These are phyloP conservation scores for Agrilus planipennis DNA, from an alignment of 1,140 invertebrate genomes.

Conservation along the genomic window DNA sequence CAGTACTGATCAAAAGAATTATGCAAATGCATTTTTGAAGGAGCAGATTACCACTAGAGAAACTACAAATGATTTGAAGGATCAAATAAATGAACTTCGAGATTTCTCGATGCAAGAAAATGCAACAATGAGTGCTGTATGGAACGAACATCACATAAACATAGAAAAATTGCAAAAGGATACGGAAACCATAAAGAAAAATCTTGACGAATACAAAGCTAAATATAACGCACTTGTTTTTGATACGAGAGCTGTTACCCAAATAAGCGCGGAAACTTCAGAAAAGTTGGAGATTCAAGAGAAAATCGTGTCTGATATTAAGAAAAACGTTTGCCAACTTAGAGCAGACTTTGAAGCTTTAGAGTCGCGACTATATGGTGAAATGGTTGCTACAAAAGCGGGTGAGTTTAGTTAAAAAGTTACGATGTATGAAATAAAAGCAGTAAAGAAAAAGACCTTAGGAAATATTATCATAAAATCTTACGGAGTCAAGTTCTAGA, in stretches of 20 bases:
- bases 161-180: slow-evolving; percentile 32
- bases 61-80: slow-evolving; percentile 43
- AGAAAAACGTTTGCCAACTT: slow-evolving; percentile 21
- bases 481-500: no score
- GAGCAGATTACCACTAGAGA: slow-evolving; percentile 40
- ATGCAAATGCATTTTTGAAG: slow-evolving; percentile 43
- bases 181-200: slow-evolving; percentile 29
- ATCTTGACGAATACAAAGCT: slow-evolving; percentile 24
- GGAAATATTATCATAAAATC: no score
- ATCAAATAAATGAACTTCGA: slow-evolving; percentile 51
- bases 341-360: slow-evolving; percentile 24
- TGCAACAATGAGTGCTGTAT: slow-evolving; percentile 25
- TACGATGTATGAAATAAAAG: no score
- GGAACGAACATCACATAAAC: slow-evolving; percentile 29
- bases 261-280: slow-evolving; percentile 23
- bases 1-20: slow-evolving; percentile 37
- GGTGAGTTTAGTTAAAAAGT: no score
- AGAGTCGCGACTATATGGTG: no score
- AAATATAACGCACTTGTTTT: slow-evolving; percentile 22
- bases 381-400: no score
- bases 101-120: slow-evolving; percentile 35
- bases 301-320: slow-evolving; percentile 15
- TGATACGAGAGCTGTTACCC: slow-evolving; percentile 21
- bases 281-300: slow-evolving; percentile 25
- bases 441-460: no score